A percentile compares a stretch with the other conserved stretches of the same genome.
Conservation (phyloP, 2,888 invertebrate species). For the Cryptophagus acutangulus region DNA sequence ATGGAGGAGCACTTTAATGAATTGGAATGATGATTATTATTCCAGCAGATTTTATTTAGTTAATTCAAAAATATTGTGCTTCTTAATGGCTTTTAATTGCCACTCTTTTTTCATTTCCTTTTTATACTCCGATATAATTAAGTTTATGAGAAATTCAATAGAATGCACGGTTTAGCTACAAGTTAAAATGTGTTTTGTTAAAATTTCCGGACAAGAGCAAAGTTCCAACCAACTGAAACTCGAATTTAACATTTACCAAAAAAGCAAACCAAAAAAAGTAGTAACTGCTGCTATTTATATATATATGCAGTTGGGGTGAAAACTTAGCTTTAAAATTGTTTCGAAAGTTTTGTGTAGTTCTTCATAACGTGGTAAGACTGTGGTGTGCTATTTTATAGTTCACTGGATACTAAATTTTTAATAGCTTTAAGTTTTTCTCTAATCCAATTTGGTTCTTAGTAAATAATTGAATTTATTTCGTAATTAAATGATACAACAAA, state of each 20-base stretch:
- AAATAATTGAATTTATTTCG: no score
- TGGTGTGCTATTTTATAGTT: not conserved
- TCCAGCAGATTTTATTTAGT: not conserved
- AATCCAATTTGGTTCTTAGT: no score
- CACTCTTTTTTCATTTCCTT: no score
- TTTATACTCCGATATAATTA: not conserved
- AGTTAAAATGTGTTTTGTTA: no score
- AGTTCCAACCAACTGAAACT: no score
- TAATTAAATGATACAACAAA: no score
- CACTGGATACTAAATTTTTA: not conserved
- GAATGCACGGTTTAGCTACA: no score
- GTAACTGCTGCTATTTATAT: not conserved
- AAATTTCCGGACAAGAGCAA: no score
- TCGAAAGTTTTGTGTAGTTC: not conserved
- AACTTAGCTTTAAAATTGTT: not conserved
- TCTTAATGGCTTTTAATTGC: not conserved
- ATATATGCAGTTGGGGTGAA: not conserved
- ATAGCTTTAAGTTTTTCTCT: no score
- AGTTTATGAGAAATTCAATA: no score
- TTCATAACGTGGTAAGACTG: not conserved
- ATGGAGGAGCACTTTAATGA: constrained; percentile 5
- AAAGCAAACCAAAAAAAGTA: not conserved
- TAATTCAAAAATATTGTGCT: not conserved
- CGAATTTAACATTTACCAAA: not conserved
- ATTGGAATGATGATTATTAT: constrained; percentile 4